These are phyloP conservation scores for Tipula vernalis DNA, from an alignment of 2,888 invertebrate species.

Conservation along the genomic window DNA sequence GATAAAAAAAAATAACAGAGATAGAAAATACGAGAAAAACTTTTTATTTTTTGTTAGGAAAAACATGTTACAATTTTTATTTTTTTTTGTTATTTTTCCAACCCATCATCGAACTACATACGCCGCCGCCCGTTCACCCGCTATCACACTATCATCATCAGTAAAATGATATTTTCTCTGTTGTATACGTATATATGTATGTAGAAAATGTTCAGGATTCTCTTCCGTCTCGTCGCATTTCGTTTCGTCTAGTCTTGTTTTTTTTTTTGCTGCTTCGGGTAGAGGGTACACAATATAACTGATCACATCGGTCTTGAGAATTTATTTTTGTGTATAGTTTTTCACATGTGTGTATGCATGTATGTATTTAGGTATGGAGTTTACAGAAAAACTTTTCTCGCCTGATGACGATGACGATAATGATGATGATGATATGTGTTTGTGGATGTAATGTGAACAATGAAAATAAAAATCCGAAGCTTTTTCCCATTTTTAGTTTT, in stretches of 20 bases:
- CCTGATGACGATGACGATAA: background rate
- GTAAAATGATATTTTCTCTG: background rate
- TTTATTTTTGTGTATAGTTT: background rate
- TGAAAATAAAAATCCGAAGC: background rate
- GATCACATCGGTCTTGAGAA: conserved; percentile 4
- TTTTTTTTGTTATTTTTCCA: background rate
- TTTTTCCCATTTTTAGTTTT: background rate
- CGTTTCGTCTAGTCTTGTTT: background rate
- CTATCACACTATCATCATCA: conserved; percentile 4
- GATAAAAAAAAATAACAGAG: background rate
- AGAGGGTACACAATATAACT: background rate
- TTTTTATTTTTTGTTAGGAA: background rate
- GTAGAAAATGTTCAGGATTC: background rate
- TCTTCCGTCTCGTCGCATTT: conserved; percentile 4
- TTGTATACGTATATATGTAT: background rate
- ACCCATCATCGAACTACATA: background rate
- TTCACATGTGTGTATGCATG: background rate
- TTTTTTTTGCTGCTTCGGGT: background rate
- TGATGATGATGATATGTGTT: conserved; percentile 4
- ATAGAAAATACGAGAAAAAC: conserved; percentile 1
- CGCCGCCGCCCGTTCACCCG: background rate
- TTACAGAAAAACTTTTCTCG: background rate
- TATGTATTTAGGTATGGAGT: background rate
- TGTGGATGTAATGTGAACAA: background rate
- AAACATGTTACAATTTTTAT: conserved; percentile 4